Percentiles rank a stretch among this genome's conserved stretches.
Evolutionary conservation across 2,797 vertebrate genomes (phyloP).

Genomic region (Sebastiscus tertius): DNA sequence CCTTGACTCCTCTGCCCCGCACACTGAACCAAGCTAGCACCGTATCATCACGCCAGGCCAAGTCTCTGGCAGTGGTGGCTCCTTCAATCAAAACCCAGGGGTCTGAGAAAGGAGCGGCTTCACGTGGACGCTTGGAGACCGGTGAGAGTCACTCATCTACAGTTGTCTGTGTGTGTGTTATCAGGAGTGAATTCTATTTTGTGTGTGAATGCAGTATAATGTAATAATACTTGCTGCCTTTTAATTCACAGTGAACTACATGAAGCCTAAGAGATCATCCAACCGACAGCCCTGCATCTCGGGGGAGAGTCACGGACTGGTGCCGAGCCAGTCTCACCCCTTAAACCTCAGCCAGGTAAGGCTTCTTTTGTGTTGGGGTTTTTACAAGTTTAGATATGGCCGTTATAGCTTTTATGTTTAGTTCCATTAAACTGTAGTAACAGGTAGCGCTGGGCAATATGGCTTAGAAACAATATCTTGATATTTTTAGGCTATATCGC

Average conservation of each 20-base stretch:
- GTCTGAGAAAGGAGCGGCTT: conserved; percentile 73
- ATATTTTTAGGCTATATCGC: too few species aligned
- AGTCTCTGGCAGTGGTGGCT: conserved; percentile 92
- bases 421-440: background rate
- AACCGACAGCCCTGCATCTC: conserved; percentile 89
- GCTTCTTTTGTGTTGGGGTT: background rate
- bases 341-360: conserved; percentile 98
- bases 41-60: conserved; percentile 80
- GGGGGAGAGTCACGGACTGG: conserved; percentile 84
- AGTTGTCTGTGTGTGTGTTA: too few species aligned
- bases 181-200: background rate
- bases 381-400: rapidly evolving
- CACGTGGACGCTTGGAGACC: conserved; percentile 63
- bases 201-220: background rate
- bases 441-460: background rate
- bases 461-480: rapidly evolving
- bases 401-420: background rate
- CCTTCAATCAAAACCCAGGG: conserved; percentile 90
- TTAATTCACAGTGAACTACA: conserved; percentile 72
- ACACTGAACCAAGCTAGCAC: conserved; percentile 70
- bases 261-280: conserved; percentile 90
- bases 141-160: conserved; percentile 38
- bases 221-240: background rate
- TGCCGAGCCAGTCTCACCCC: conserved; percentile 89
- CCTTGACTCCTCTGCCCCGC: conserved; percentile 87